Conservation (phyloP, 1,140 invertebrate species). For the Cotesia glomerata region DNA sequence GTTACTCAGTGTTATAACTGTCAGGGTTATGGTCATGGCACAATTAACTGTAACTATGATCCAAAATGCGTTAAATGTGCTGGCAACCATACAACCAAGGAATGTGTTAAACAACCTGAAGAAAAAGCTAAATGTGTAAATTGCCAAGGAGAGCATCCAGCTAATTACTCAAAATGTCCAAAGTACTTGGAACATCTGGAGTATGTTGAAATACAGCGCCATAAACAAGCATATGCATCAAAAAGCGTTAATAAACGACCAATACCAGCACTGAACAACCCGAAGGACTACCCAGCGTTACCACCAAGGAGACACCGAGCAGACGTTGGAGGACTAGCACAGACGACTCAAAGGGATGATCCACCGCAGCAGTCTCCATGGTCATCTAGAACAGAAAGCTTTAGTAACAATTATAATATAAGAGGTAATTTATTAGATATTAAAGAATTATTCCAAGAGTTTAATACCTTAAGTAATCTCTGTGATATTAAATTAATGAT, state of each 20-base stretch:
- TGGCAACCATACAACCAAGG: conserved; percentile 8
- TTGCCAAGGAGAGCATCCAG: conserved; percentile 23
- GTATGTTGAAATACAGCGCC: not conserved
- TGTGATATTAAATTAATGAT: conserved; percentile 8
- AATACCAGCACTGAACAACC: no score
- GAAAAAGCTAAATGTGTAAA: conserved; percentile 26
- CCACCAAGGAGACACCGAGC: no score
- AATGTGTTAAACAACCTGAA: not conserved
- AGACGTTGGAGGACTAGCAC: no score
- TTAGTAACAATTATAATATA: not conserved
- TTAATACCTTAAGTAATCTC: not conserved
- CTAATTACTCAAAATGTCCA: conserved; percentile 29
- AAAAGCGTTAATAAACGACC: no score
- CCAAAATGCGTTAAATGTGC: conserved; percentile 35
- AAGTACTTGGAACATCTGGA: conserved; percentile 6
- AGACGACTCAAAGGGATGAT: no score
- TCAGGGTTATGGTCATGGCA: conserved; percentile 30
- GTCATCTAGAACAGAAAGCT: no score
- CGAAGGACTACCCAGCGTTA: no score
- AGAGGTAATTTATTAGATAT: not conserved
- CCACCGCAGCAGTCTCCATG: no score
- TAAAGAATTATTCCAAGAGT: not conserved
- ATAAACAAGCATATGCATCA: not conserved
- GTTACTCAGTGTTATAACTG: conserved; percentile 35
- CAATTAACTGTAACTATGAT: conserved; percentile 19